Base-by-base conservation (phyloP, 1,140 invertebrate genomes). In the Bombus polaris region DNA sequence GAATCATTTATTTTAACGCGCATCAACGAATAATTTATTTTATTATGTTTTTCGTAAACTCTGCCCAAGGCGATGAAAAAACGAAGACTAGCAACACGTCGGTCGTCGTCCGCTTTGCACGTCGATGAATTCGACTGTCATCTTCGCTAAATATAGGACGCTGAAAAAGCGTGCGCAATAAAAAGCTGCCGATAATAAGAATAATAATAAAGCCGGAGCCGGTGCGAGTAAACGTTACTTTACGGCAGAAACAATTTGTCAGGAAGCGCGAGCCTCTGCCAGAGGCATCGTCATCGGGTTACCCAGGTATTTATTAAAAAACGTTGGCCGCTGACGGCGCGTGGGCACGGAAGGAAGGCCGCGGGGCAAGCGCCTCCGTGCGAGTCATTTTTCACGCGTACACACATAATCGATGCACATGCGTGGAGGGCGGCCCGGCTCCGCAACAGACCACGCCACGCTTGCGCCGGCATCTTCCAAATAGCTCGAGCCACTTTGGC, bases 391-490 rank as follows among this genome's bases (percentile, higher is more conserved):
- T 74, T 75, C 81, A 62, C 57, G 72, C 65, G 66, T 53, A 2
- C 75, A 80, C 83, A 71, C 75, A 80, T 86, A 71, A 84, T 86
- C 70, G 59, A 88, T 86, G 83, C 83, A 81, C 77, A 81, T 76
- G 79, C 77, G 78, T 85, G 59, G 83, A 65, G 57, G 39, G n/a
- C 22, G n/a, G 37, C 47, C 47, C 44, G 62, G 59, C 28, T n/a
- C 0, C 18, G 28, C 37, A 9, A 62, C 66, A 74, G 81, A 53
- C 81, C 18, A 2, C 32, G 66, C 10, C 76, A 85, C 83, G 86
- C 83, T 87, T 85, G 83, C 87, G 87, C 82, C 83, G 37, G 53
- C 32, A 74, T 87, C 86, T 83, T 89, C 85, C 76, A 89, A 87
- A 87, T 87, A 89, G 59, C 81, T 47, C 53, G 80, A 85, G 79